Base-by-base conservation (phyloP, 1,140 invertebrate genomes). In the Hypsibius dujardini region DNA sequence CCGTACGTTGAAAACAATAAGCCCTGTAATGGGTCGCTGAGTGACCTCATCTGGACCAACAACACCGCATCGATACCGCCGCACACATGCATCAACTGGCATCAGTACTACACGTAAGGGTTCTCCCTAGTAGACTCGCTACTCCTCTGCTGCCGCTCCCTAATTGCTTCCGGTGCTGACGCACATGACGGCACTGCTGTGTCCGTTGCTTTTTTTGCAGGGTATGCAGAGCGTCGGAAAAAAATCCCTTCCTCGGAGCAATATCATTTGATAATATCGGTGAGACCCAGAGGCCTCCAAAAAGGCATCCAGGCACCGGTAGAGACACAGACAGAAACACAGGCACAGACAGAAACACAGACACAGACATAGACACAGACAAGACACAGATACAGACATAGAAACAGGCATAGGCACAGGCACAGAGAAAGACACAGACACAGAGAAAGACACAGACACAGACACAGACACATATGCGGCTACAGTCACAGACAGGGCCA, bases 181-280 rank as follows among this genome's bases (percentile, higher is more conserved):
- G 28, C 28, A 28, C 28, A 56, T 56, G 7, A 56, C 50, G 7
- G 50, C n/a, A 56, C n/a, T 56, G 50, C 50, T 56, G 50, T 67
- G 62, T 67, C 45, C 45, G 7, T 67, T 42, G 3, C 45, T 67
- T 67, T 12, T 67, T 12, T 67, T 15, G 7, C 62, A 67, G 75
- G 46, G 86, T 89, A 75, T 99, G 96, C 81, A 86, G 86, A 70
- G 86, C 92, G 71, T 87, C 89, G 72, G 92, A 92, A 60, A 86
- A 87, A 75, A 99, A 99, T 84, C 96, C 96, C 45, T 99, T 98
- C 80, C 92, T 95, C 82, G 95, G 95, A 59, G 95, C 95, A 45
- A 97, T 99, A 76, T 96, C 93, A 15, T 99, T 99, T 81, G 96
- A 99, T 81, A 98, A 98, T 80, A 98, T 98, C 75, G 95, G 62